These are phyloP conservation scores for Schizaphis graminum DNA, from an alignment of 2,888 invertebrate species.

Conservation along the genomic window DNA sequence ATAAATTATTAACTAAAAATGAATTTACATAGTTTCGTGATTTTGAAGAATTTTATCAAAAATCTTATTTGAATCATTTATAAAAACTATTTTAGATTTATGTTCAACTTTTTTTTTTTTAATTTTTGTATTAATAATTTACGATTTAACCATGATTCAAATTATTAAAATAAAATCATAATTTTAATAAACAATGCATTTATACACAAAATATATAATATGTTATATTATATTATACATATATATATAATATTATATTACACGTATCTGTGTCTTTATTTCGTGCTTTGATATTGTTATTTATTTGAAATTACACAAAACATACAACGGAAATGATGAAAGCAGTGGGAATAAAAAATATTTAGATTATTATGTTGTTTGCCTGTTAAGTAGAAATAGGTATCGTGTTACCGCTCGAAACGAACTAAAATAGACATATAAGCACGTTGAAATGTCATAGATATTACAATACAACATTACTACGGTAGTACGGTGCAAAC, in stretches of 20 bases:
- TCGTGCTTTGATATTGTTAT: neutral
- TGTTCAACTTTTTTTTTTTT: neutral
- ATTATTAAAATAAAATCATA: neutral
- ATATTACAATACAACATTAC: neutral
- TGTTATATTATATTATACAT: neutral
- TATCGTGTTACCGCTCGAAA: neutral
- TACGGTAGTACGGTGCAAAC: constrained; percentile 12
- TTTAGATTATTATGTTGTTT: neutral
- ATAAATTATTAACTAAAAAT: no score
- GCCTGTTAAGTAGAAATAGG: neutral
- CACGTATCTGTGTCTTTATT: neutral
- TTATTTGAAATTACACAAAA: neutral
- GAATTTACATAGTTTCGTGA: no score
- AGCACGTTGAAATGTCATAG: constrained; percentile 32
- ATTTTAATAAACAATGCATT: neutral
- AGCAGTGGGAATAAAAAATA: neutral
- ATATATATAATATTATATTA: neutral
- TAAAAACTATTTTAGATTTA: no score
- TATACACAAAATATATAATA: neutral
- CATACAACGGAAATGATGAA: neutral
- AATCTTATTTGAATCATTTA: neutral
- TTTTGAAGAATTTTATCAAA: neutral
- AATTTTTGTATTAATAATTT: neutral
- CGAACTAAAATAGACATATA: constrained; percentile 20
- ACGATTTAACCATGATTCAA: neutral